These are phyloP conservation scores for Columba guinea DNA, from an alignment of 2,797 vertebrate species.

Conservation along the genomic window DNA sequence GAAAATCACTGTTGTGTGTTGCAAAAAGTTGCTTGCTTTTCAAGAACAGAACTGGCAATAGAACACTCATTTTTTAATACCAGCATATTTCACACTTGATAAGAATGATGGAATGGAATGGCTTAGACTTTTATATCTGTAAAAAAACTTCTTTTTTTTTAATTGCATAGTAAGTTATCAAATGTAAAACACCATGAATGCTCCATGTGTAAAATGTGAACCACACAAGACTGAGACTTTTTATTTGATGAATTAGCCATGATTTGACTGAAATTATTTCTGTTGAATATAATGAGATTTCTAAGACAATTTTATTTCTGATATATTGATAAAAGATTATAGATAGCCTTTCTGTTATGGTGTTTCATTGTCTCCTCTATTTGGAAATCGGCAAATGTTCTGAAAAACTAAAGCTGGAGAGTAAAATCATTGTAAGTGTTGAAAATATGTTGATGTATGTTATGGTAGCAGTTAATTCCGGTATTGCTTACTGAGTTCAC, in stretches of 20 bases:
- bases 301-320: background rate
- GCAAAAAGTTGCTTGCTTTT: slow-evolving; percentile 19
- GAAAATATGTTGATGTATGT: background rate
- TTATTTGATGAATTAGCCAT: background rate
- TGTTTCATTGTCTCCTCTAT: background rate
- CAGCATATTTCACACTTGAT: background rate
- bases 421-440: background rate
- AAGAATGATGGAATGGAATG: background rate
- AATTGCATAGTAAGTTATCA: background rate
- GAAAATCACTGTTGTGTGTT: slow-evolving; percentile 81
- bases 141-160: background rate
- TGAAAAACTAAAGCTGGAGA: background rate
- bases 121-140: background rate
- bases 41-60: background rate
- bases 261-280: background rate
- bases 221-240: background rate
- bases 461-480: background rate
- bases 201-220: background rate
- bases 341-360: background rate
- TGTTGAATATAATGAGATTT: background rate
- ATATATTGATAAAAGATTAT: background rate
- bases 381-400: background rate
- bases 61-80: background rate
- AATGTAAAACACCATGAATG: background rate
- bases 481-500: background rate